A percentile compares a stretch with the other conserved stretches of the same genome.
phyloP scores from a whole-genome alignment of 2,113 vertebrate genomes.

The Zosterops hypoxanthus region DNA sequence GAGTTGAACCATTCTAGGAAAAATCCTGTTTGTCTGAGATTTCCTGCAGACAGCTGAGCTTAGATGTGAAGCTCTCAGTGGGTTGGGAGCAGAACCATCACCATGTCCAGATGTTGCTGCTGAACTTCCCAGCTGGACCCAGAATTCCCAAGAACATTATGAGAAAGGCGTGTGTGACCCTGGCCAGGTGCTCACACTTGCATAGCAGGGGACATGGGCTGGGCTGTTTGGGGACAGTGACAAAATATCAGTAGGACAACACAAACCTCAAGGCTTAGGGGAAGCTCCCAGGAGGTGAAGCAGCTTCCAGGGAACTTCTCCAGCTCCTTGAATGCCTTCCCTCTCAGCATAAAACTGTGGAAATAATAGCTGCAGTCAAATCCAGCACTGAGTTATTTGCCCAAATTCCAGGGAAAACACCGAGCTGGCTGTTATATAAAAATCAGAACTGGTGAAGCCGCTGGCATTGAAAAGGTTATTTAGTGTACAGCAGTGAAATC shows the following conservation, averaged over 20 bases:
- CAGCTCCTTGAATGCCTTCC: not conserved
- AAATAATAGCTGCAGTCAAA: not conserved
- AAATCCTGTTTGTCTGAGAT: not conserved
- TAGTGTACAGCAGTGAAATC: not conserved
- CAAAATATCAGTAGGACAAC: not conserved
- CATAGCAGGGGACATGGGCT: not conserved
- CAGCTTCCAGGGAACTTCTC: not conserved
- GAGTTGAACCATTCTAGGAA: not conserved
- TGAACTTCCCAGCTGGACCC: not conserved
- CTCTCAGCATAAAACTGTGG: not conserved
- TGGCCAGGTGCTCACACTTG: not conserved
- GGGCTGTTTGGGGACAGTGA: not conserved
- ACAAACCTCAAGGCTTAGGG: not conserved
- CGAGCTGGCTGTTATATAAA: not conserved
- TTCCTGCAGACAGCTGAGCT: not conserved
- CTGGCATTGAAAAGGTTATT: not conserved
- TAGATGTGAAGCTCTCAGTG: not conserved
- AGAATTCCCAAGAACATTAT: not conserved
- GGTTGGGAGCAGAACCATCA: not conserved
- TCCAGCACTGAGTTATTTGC: not conserved
- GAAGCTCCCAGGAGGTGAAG: not conserved
- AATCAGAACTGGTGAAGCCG: not conserved
- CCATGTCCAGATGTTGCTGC: not conserved
- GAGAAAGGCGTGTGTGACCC: not conserved
- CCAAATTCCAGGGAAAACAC: not conserved